Base-by-base conservation (phyloP, 2,888 invertebrate genomes). In the Fabriciana adippe region DNA sequence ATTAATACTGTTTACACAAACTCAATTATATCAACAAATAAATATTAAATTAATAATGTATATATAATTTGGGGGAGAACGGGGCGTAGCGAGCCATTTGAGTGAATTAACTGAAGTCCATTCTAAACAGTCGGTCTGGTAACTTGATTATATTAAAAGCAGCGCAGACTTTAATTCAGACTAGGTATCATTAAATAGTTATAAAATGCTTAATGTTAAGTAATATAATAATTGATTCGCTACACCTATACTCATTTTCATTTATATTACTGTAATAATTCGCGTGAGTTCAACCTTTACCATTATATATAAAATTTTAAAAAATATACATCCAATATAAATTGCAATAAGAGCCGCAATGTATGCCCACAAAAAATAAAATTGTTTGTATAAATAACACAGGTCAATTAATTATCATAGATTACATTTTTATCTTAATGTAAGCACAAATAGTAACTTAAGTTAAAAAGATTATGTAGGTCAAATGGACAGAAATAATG, bases 81-180 rank as follows among this genome's bases (percentile, higher is more conserved):
- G 31, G 60, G 51, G 51, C 16, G 3, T 47, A 50, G 35, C 35
- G 50, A 4, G 48, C 41, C 57, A 48, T 69, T 66, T 57, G 62
- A 59, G 57, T 66, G 45, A 67, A 65, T 65, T 67, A 62, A 62
- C 61, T 56, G 61, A 50, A 64, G 55, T 45, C 41, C 67, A 70
- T 67, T 62, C 48, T 60, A 60, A 55, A 50, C 64, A 62, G 69
- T 64, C 16, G 60, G 55, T 61, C 50, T 55, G 50, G 13, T 47
- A 54, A 16, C 54, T 64, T 69, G 48, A 69, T 63, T 21, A 61
- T 57, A 59, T 66, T 66, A 67, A 51, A 54, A 35, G 14, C 18
- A 45, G 55, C 13, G 35, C 45, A 67, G 55, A 64, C 64, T 35
- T 18, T 14, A 41, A 48, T n/a, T 50, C 6, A n/a, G 50, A 50